Evolutionary conservation across 2,113 vertebrate genomes (phyloP).

Genomic region (Megalops atlanticus): DNA sequence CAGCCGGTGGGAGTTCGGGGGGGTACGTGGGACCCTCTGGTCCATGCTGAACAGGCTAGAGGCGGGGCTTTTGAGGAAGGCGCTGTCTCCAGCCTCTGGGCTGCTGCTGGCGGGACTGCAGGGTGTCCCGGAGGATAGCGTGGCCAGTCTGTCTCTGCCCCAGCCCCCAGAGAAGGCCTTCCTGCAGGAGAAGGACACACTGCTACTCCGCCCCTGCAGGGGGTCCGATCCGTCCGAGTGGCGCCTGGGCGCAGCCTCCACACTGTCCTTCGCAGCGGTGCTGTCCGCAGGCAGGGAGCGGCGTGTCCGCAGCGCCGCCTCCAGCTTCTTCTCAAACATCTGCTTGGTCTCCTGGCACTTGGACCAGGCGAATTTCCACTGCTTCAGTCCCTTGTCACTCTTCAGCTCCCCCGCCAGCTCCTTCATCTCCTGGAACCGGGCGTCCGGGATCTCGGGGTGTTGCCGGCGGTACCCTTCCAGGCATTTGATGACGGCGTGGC

Average conservation of each 20-base stretch:
- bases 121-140: slow-evolving; percentile 32
- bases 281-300: slow-evolving; percentile 10
- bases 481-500: slow-evolving; percentile 58
- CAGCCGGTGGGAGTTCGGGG: slow-evolving; percentile 45
- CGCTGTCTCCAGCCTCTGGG: slow-evolving; percentile 12
- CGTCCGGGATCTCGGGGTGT: slow-evolving; percentile 70
- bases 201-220: slow-evolving; percentile 55
- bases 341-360: slow-evolving; percentile 81
- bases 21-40: slow-evolving; percentile 32
- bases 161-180: slow-evolving; percentile 42
- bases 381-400: slow-evolving; percentile 73
- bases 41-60: slow-evolving; percentile 33
- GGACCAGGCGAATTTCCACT: slow-evolving; percentile 81
- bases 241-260: slow-evolving; percentile 32
- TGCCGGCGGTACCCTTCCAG: slow-evolving; percentile 73
- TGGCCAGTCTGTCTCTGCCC: slow-evolving; percentile 54
- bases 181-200: slow-evolving; percentile 46
- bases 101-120: slow-evolving; percentile 40
- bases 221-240: slow-evolving; percentile 43
- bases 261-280: slow-evolving; percentile 1
- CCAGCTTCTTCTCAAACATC: slow-evolving; percentile 80
- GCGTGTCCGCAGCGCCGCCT: slow-evolving; percentile 67
- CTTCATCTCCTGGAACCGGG: slow-evolving; percentile 82
- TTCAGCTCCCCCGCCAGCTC: slow-evolving; percentile 76
- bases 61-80: slow-evolving; percentile 23